Evolutionary conservation across 2,797 vertebrate genomes (phyloP).

Genomic region (Catharus ustulatus): DNA sequence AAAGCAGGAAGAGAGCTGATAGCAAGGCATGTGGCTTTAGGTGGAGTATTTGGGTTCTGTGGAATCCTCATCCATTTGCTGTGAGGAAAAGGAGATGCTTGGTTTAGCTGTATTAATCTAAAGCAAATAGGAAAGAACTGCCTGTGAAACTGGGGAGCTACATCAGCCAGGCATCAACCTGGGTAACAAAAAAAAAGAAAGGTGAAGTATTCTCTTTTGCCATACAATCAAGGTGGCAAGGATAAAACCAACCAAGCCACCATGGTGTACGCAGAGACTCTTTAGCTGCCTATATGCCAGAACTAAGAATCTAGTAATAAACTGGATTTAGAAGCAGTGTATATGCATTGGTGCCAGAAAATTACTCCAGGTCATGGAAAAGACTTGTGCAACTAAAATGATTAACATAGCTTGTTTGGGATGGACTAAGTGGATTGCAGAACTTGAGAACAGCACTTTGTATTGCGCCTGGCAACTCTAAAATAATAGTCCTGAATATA

Average conservation of each 20-base stretch:
- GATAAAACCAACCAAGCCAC: not conserved
- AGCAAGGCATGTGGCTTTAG: not conserved
- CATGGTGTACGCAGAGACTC: not conserved
- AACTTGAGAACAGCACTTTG: not conserved
- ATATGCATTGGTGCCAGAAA: fast-evolving
- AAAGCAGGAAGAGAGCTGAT: not conserved
- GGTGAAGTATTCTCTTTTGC: not conserved
- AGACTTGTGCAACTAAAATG: not conserved
- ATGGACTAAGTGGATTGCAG: not conserved
- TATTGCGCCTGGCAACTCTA: not conserved
- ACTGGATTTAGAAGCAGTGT: not conserved
- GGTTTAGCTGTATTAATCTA: not conserved
- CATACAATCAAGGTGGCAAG: not conserved
- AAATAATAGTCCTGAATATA: not conserved
- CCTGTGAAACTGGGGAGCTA: not conserved
- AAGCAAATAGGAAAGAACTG: not conserved
- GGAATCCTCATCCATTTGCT: not conserved
- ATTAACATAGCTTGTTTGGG: not conserved
- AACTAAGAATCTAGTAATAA: not conserved
- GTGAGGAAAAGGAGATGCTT: not conserved
- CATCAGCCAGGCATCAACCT: not conserved
- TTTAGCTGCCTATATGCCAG: not conserved
- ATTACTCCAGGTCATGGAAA: not conserved
- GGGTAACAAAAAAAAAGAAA: not conserved
- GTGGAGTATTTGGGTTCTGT: not conserved